Conservation (phyloP, 2,888 invertebrate genomes). For the Globia sparganii region DNA sequence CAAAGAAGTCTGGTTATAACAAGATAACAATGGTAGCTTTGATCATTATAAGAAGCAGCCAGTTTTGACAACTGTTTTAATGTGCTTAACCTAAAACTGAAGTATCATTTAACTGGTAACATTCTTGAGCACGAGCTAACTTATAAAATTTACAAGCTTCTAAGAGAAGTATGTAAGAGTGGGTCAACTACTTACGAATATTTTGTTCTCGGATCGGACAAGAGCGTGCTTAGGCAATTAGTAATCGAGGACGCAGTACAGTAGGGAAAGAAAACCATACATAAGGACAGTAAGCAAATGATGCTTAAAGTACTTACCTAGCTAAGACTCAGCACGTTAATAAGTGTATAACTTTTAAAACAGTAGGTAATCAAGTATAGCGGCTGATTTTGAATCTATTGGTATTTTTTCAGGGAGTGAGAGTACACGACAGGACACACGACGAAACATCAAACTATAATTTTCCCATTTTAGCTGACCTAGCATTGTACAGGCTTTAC, state of each 20-base stretch:
- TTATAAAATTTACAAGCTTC: slow-evolving; percentile 25
- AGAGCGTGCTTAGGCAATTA: not conserved
- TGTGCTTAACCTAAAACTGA: slow-evolving; percentile 46
- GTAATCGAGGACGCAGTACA: not conserved
- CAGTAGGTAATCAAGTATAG: not conserved
- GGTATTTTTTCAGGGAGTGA: not conserved
- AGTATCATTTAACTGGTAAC: slow-evolving; percentile 34
- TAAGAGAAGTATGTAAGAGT: slow-evolving; percentile 17
- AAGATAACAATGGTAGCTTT: slow-evolving; percentile 42
- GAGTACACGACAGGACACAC: not conserved
- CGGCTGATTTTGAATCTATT: no score
- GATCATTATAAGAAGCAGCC: slow-evolving; percentile 8
- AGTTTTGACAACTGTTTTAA: slow-evolving; percentile 29
- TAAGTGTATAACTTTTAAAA: not conserved
- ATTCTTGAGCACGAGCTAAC: slow-evolving; percentile 28
- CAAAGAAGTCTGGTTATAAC: slow-evolving; percentile 35
- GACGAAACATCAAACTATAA: no score
- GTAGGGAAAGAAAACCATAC: not conserved
- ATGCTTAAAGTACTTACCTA: not conserved
- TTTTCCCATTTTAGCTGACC: no score
- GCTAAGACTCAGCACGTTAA: not conserved
- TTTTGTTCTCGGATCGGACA: not conserved
- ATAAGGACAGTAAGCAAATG: not conserved
- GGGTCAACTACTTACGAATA: slow-evolving; percentile 6
- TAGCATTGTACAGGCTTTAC: no score